Evolutionary conservation across 2,888 invertebrate species (phyloP), one percentile per base, ranked within the genome.

Genomic region (Trichopoda pennipes): DNA sequence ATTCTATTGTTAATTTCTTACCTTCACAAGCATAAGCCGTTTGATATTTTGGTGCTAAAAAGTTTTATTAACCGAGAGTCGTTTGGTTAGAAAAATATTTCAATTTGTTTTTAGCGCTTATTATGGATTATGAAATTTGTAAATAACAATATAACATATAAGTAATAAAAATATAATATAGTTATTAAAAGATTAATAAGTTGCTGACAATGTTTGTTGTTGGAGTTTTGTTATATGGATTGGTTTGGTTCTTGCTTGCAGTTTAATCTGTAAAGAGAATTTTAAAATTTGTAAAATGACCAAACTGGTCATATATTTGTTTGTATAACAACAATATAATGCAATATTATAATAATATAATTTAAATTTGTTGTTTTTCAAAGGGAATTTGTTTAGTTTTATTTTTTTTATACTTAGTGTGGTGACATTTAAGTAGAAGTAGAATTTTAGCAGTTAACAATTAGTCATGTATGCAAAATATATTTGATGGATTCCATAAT

Each of bases 11-110:
- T 89, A 98, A 92, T 84, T 95, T 95, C 91, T 97, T 97, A 85
- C 97, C 96, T 92, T 98, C 98, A 91, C 98, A 98, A 82, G 97
- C 98, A 92, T 97, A 98, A 81, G 96, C 97, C 81, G 97, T 97
- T 91, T 96, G 96, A 92, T 97, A 97, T 91, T 96, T 94, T 87
- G 94, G 94, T 89, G 92, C 92, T 92, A 88, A 72, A 89, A 89
- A 19, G 72, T 74, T 63, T 35, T 44, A n/a, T 38, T 35, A 12
- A 12, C 10, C 38, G 38, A 47, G 7, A 47, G 6, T 19, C 61
- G 28, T 42, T 79, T 76, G 73, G 28, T 69, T 55, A 55, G 60
- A 8, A n/a, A 55, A 47, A 44, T 32, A n/a, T 56, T 28, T 10
- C 8, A 53, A 44, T 12, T 12, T 28, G n/a, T 38, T 56, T 44